These are phyloP conservation scores for Corydoras sp. DNA, from an alignment of 2,113 vertebrate genomes.

Conservation along the genomic window DNA sequence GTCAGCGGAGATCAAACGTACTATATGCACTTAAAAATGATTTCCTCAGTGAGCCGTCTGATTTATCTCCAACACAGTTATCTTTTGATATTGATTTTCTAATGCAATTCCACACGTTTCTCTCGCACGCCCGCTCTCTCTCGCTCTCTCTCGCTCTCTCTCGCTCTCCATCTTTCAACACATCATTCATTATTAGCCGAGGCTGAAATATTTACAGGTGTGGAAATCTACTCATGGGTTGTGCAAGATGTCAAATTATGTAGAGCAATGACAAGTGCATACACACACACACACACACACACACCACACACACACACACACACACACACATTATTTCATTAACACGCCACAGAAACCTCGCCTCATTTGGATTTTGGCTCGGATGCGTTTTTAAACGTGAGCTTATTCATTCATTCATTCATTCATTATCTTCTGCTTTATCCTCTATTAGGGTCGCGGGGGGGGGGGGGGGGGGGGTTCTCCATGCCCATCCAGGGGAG, in stretches of 20 bases:
- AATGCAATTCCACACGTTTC: constrained; percentile 18
- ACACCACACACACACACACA: constrained; percentile 15
- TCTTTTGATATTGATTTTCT: constrained; percentile 29
- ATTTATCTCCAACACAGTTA: constrained; percentile 24
- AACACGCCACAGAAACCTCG: not conserved
- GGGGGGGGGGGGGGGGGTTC: too few relatives aligned
- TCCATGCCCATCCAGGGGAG: too few relatives aligned
- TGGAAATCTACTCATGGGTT: constrained; percentile 30
- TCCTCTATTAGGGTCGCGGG: too few relatives aligned
- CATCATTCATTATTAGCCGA: constrained; percentile 43
- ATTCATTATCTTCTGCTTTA: too few relatives aligned
- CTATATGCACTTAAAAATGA: not conserved
- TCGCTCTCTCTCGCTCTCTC: not conserved
- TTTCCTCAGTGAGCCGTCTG: constrained; percentile 13
- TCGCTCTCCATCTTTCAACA: constrained; percentile 32
- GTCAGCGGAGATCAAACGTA: constrained; percentile 25
- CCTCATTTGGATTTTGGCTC: too few relatives aligned
- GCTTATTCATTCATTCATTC: too few relatives aligned
- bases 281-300: not conserved
- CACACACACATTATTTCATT: not conserved
- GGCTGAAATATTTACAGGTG: constrained; percentile 44
- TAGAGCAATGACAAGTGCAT: not conserved
- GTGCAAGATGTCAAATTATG: constrained; percentile 29
- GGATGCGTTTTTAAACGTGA: too few relatives aligned
- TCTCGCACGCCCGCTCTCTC: not conserved